Base-by-base conservation (phyloP, 2,113 vertebrate genomes). In the Labeo rohita region DNA sequence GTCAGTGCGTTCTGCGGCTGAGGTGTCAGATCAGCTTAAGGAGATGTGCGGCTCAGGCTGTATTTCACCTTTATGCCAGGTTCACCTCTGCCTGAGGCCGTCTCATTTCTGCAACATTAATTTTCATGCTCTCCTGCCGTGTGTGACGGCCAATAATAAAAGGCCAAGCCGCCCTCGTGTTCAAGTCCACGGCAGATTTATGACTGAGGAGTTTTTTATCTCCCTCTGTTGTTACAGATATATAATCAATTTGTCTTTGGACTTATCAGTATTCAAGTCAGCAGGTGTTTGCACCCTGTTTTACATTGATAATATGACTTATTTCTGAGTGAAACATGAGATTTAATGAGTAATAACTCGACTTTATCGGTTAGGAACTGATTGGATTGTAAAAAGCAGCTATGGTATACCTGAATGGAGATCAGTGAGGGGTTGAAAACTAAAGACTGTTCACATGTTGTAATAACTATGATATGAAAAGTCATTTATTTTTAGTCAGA, bases 51-150 rank as follows among this genome's bases (percentile, higher is more conserved):
- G 56, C 61, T 3, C 49, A 54, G 74, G 39, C 66, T 84, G 66
- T 84, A 85, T 87, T 84, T 85, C 82, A 86, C 85, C 81, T 86
- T 73, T 85, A 68, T 39, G 43, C 34, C 72, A 84, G 66, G 70
- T 78, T 85, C 68, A 87, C 72, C 59, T 80, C 79, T 81, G 78
- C 68, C 84, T 87, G 45, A 84, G 68, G 63, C 47, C 15, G 16
- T 65, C 75, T 76, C 75, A 66, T 86, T 84, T 78, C 89, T 78
- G 80, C 84, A 43, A 87, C 90, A 89, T 83, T 87, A 86, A 87
- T 50, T 84, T 89, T 83, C 63, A 50, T 36, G 61, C 84, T 86
- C 59, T 21, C 54, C 83, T 77, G 84, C 65, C 78, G 28, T 54
- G 63, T 61, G 23, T 54, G 85, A 78, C 28, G 50, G 72, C 61